Conservation (phyloP, 2,113 vertebrate species). For the Promerops cafer region DNA sequence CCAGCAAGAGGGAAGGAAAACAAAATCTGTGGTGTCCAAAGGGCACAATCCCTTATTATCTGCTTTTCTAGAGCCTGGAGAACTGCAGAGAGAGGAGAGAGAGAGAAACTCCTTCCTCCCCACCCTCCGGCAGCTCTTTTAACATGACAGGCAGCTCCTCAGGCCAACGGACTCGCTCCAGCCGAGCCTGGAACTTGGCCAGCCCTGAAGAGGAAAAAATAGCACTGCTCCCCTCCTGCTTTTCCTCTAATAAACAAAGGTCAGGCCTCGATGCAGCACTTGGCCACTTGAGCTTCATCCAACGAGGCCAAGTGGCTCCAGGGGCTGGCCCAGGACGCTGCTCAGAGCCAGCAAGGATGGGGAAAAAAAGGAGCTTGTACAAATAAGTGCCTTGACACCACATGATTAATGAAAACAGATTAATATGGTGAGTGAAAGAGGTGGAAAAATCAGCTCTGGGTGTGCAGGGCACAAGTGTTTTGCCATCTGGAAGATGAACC, state of each 20-base stretch:
- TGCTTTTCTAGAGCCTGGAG: neutral
- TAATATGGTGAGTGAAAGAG: neutral
- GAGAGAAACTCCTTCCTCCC: neutral
- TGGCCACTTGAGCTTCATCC: neutral
- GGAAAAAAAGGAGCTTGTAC: neutral
- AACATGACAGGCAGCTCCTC: neutral
- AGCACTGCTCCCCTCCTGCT: neutral
- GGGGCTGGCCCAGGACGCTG: neutral
- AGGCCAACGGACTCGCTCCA: neutral
- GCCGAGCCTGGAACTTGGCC: slow-evolving; percentile 3
- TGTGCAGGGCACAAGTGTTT: neutral
- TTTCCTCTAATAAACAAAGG: neutral
- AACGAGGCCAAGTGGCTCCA: neutral
- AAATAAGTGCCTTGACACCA: neutral
- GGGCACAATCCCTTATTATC: neutral
- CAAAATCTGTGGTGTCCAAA: neutral
- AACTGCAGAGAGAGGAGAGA: neutral
- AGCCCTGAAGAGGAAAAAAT: neutral
- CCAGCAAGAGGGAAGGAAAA: neutral
- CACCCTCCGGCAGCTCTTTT: neutral
- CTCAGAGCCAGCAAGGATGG: neutral
- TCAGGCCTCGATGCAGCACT: neutral
- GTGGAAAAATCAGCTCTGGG: neutral
- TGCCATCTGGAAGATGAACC: slow-evolving; percentile 20
- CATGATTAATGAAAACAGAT: neutral